phyloP scores from a whole-genome alignment of 2,797 vertebrate genomes.

The Centropyge bicolor region DNA sequence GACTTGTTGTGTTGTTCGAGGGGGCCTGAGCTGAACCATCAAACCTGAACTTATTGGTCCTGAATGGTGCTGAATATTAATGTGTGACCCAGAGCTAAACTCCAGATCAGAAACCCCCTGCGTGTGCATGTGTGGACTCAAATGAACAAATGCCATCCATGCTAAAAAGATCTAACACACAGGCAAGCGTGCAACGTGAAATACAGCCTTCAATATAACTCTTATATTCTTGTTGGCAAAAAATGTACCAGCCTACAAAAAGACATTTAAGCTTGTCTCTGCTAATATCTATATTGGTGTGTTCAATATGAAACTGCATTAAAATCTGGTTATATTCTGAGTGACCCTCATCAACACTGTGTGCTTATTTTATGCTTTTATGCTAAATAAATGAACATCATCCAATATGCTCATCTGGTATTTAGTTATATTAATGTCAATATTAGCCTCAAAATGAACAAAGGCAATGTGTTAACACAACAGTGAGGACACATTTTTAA shows the following conservation, averaged over 20 bases:
- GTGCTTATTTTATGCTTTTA: background rate
- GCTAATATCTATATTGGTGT: background rate
- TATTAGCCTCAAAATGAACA: background rate
- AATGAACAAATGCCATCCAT: slow-evolving; percentile 35
- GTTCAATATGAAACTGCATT: background rate
- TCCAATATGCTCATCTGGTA: background rate
- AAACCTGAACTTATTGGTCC: slow-evolving; percentile 58
- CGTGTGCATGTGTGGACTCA: slow-evolving; percentile 37
- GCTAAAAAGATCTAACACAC: slow-evolving; percentile 16
- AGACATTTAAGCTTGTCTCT: background rate
- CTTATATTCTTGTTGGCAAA: background rate
- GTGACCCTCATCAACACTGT: background rate
- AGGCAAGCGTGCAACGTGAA: background rate
- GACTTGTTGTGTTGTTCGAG: slow-evolving; percentile 43
- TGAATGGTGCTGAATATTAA: slow-evolving; percentile 70
- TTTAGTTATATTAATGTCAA: background rate
- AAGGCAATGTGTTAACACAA: no score
- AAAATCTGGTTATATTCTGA: background rate
- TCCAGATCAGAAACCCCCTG: slow-evolving; percentile 50
- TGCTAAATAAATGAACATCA: no score
- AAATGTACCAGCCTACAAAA: background rate
- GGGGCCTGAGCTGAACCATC: slow-evolving; percentile 37
- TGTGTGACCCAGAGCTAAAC: slow-evolving; percentile 64
- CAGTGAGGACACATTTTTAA: background rate
- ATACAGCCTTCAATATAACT: background rate